Evolutionary conservation across 2,113 vertebrate genomes (phyloP).

Genomic region (Crocuta crocuta): DNA sequence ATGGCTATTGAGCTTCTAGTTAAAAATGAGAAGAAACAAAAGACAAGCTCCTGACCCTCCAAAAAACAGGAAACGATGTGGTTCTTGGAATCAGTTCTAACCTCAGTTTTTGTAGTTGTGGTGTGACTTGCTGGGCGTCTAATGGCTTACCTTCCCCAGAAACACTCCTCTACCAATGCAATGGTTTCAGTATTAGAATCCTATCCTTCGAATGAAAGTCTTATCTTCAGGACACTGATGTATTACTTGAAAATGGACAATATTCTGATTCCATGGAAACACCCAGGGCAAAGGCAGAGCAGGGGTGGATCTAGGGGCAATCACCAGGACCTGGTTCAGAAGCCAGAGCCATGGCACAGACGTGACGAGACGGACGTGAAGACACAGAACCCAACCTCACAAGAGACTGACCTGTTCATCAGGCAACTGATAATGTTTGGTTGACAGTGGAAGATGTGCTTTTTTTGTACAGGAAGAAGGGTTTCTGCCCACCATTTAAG

Average conservation of each 20-base stretch:
- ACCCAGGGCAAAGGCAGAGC: background rate
- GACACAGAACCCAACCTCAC: background rate
- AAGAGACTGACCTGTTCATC: background rate
- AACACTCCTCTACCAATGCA: background rate
- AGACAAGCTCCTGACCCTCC: background rate
- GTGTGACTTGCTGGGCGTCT: background rate
- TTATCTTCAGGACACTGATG: background rate
- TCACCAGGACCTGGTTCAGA: background rate
- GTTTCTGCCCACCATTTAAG: background rate
- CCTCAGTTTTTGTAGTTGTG: background rate
- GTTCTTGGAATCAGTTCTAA: background rate
- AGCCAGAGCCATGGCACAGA: background rate
- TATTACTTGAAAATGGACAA: background rate
- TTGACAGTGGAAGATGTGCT: background rate
- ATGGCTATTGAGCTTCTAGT: background rate
- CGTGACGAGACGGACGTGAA: background rate
- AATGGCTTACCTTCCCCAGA: background rate
- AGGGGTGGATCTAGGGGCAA: no score
- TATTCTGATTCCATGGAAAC: background rate
- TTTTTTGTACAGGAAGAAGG: background rate
- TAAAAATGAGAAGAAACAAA: background rate
- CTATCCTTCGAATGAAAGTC: background rate
- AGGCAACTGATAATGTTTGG: background rate
- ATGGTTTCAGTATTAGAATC: background rate
- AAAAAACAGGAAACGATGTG: background rate